Evolutionary conservation across 2,888 invertebrate genomes (phyloP), one percentile per base, ranked within the genome.

Genomic region (Pollenia labialis): DNA sequence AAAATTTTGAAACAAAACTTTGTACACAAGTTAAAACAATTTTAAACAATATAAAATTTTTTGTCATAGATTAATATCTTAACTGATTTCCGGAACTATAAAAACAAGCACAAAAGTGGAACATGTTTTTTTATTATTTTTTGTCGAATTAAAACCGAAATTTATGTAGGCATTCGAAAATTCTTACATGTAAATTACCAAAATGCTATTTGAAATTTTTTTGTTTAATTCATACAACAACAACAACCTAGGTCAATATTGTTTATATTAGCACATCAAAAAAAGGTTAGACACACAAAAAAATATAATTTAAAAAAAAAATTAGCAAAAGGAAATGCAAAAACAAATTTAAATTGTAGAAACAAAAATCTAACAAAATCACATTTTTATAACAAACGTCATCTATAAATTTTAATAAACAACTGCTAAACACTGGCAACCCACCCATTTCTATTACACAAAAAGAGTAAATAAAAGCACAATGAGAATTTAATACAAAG

Each of bases 241-340:
- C 66, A 66, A 74, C 74, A 85, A 91, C 92, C 92, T 92, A 93
- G 92, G 92, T 91, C 92, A 92, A 92, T 93, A 91, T 90, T 91
- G 91, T 92, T 93, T 91, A 90, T 90, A 93, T 92, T 93, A 91
- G 90, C 91, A 90, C 89, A 90, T 90, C 66, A 66, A 71, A 88
- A 88, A 89, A 72, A 58, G 85, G 89, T 88, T 80, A 82, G 81
- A 76, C 76, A 85, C 84, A 79, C 14, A 71, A 48, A 42, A 52
- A 54, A 42, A 68, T n/a, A 44, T 11, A 46, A 42, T 16, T 48
- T 81, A 42, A 56, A 64, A 68, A 85, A 80, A 82, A 79, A 79
- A 42, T 58, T n/a, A 81, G 32, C 54, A 68, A 64, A 71, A 71
- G 42, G 56, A 85, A 72, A 50, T 23, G 72, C 80, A 85, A 58